Percentiles rank a stretch among this genome's conserved stretches.
Conservation (phyloP, 2,888 invertebrate genomes). For the Tanytarsus gracilentus region DNA sequence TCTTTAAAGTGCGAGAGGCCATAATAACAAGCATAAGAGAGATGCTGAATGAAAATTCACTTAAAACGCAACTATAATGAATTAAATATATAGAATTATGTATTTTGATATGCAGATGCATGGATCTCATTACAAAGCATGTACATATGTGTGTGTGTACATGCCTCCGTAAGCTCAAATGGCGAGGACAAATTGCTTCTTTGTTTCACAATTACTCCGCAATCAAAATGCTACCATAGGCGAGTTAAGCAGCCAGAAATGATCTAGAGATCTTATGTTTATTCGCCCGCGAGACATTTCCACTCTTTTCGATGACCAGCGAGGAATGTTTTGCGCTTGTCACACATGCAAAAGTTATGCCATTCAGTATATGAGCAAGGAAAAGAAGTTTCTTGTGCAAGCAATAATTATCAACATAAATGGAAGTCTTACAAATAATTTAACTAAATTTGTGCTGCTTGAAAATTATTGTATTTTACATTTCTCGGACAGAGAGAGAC, state of each 20-base stretch:
- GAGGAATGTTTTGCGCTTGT: background rate
- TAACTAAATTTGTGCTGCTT: conserved; percentile 3
- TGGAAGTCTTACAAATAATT: conserved; percentile 9
- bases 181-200: conserved; percentile 22
- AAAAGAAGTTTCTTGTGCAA: background rate
- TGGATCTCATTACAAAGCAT: conserved; percentile 8
- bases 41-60: background rate
- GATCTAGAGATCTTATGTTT: background rate
- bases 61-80: conserved; percentile 4
- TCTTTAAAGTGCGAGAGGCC: background rate
- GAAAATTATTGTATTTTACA: conserved; percentile 3
- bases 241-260: background rate
- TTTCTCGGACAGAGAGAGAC: background rate
- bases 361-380: background rate
- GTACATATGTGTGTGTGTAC: background rate
- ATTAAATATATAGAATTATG: conserved; percentile 20
- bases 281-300: background rate
- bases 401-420: background rate
- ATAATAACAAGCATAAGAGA: background rate
- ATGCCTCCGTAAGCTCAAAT: background rate
- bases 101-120: conserved; percentile 26
- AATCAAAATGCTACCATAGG: conserved; percentile 2
- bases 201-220: conserved; percentile 10
- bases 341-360: background rate
- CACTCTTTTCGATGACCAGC: background rate